Conservation (phyloP, 2,888 invertebrate genomes). For the Diaperis boleti region DNA sequence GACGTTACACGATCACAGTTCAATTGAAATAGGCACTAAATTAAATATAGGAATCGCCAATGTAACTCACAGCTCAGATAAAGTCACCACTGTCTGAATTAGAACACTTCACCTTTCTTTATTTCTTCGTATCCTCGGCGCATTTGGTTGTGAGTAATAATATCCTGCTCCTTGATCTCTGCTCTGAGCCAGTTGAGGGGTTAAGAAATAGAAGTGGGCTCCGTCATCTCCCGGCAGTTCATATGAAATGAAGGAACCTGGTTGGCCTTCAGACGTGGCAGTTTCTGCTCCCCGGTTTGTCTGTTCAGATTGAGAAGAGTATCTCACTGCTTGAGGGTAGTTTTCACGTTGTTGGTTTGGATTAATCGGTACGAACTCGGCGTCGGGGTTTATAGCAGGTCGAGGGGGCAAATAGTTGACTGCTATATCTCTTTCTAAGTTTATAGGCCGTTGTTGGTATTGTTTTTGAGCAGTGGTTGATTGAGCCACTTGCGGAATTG, state of each 20-base stretch:
- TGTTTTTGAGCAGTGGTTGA: slow-evolving; percentile 11
- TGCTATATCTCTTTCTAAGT: slow-evolving; percentile 75
- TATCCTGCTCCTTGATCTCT: slow-evolving; percentile 61
- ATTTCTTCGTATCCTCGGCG: slow-evolving; percentile 48
- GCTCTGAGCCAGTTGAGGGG: slow-evolving; percentile 73
- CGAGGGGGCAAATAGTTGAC: slow-evolving; percentile 79
- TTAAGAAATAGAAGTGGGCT: slow-evolving; percentile 83
- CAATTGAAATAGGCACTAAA: slow-evolving; percentile 53
- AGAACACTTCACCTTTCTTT: slow-evolving; percentile 50
- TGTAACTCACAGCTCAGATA: slow-evolving; percentile 30
- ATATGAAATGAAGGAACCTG: slow-evolving; percentile 80
- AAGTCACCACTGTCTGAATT: not conserved
- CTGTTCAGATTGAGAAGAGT: slow-evolving; percentile 44
- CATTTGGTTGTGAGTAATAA: slow-evolving; percentile 57
- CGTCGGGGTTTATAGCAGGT: slow-evolving; percentile 76
- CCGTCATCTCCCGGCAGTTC: slow-evolving; percentile 80
- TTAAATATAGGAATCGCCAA: slow-evolving; percentile 40
- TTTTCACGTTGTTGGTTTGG: slow-evolving; percentile 31
- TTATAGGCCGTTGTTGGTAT: slow-evolving; percentile 55
- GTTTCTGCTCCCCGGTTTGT: slow-evolving; percentile 49
- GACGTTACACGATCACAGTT: slow-evolving; percentile 52
- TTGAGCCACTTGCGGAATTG: slow-evolving; percentile 49
- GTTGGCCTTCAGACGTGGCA: slow-evolving; percentile 57
- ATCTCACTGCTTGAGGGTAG: slow-evolving; percentile 53
- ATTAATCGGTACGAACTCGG: slow-evolving; percentile 69